Evolutionary conservation across 2,888 invertebrate species (phyloP), one percentile per base, ranked within the genome.

Genomic region (Heliconius cydno): DNA sequence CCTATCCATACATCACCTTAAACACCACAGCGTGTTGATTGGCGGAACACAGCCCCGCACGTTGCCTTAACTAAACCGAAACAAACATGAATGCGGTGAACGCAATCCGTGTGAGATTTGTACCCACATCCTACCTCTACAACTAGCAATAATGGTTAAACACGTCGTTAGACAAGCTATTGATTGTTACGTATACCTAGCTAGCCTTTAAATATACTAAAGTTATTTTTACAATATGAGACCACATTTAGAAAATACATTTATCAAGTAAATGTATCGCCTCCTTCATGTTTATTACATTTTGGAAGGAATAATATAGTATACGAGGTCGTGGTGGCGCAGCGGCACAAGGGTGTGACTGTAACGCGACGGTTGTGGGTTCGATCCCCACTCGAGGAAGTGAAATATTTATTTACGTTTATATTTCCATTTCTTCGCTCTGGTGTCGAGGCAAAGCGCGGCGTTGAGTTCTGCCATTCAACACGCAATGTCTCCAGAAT

Each of bases 71-170:
- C 70, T 41, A 70, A 41, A 70, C 70, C 70, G 41, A 70, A 25
- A 70, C 41, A 70, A 70, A 70, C 70, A 70, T n/a, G 41, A 25
- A 70, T 70, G 70, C 70, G 70, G 70, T 46, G 1, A 70, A 41
- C 70, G 70, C 70, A 70, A 70, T 70, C 70, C 25, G 70, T 46
- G 41, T 25, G 70, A 70, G 70, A 70, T 41, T 68, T 70, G 70
- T 70, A 70, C 70, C 70, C 70, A 70, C 41, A 68, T 68, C n/a
- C 68, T 25, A 68, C 38, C 13, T 25, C 5, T 41, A 68, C 41
- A 41, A 15, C 70, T 25, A 46, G 25, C 70, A 70, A 25, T 70
- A 25, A 70, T 46, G 70, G 70, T 70, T 70, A 46, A 68, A 70
- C 68, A 68, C 41, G 41, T 70, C 25, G 25, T 70, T 70, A 70